These are phyloP conservation scores for Recurvirostra avosetta DNA, from an alignment of 2,113 vertebrate species.

Conservation along the genomic window DNA sequence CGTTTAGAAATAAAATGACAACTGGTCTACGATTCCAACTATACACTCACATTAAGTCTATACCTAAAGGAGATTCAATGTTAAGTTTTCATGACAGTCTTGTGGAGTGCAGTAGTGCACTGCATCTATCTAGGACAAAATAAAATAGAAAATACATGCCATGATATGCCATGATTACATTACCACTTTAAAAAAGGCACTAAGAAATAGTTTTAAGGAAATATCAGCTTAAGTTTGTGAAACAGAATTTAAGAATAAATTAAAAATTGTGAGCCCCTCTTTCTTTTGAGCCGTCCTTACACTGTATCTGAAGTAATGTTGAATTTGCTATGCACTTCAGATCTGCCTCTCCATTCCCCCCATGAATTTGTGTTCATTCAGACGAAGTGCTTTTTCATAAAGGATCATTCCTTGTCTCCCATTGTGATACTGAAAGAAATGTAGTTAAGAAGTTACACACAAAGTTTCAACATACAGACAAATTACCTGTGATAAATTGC, in stretches of 20 bases:
- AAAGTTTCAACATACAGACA: not conserved
- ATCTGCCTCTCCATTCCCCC: not conserved
- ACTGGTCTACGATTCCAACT: not conserved
- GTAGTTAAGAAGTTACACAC: not conserved
- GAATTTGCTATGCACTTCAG: not conserved
- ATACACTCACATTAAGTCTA: not conserved
- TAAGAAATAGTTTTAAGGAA: not conserved
- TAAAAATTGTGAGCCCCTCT: accelerated
- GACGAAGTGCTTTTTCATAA: not conserved
- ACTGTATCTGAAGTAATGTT: not conserved
- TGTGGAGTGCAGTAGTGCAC: not conserved
- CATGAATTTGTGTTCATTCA: not conserved
- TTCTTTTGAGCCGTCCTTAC: not conserved
- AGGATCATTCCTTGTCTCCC: not conserved
- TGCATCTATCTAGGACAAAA: not conserved
- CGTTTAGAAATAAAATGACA: not conserved
- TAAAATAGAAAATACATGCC: not conserved
- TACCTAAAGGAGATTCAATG: not conserved
- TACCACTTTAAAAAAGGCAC: not conserved
- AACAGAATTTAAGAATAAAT: not conserved
- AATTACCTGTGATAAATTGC: not conserved
- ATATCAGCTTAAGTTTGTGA: not conserved
- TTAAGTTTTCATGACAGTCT: not conserved
- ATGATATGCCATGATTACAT: not conserved
- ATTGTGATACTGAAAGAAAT: not conserved